phyloP scores from a whole-genome alignment of 2,888 invertebrate genomes.

The Luperina testacea region DNA sequence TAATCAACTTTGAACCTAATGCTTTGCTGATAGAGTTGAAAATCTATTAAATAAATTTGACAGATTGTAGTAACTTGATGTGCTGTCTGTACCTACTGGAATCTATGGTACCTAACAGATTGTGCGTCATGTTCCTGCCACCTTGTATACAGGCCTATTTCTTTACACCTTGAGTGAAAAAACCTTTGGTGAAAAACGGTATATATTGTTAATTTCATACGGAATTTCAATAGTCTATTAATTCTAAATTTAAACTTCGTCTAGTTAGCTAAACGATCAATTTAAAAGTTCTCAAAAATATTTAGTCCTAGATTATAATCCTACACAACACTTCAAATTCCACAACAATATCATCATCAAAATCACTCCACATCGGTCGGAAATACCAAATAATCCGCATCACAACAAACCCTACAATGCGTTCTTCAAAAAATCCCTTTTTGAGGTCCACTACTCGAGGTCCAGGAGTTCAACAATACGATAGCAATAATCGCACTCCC shows the following conservation, averaged over 20 bases:
- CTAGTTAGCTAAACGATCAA: neutral
- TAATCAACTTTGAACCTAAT: no score
- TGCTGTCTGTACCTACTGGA: no score
- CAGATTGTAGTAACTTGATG: no score
- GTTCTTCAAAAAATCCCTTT: conserved; percentile 57
- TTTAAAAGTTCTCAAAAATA: neutral
- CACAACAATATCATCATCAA: conserved; percentile 48
- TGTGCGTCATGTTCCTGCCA: no score
- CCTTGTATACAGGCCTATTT: neutral
- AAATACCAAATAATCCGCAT: conserved; percentile 60
- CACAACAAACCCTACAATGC: conserved; percentile 58
- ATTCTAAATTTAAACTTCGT: neutral
- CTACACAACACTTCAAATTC: conserved; percentile 17
- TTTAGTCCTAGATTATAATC: neutral
- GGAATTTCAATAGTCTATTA: neutral
- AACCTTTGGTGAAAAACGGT: no score
- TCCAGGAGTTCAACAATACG: conserved; percentile 63
- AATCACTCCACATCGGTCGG: conserved; percentile 43
- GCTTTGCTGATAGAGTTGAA: no score
- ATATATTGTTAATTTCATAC: neutral
- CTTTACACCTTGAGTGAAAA: neutral
- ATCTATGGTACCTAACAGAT: no score
- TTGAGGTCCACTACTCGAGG: conserved; percentile 27
- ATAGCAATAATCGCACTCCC: conserved; percentile 81
- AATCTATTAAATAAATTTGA: no score